Conservation (phyloP, 1,140 invertebrate genomes). For the Danaus melanippus region DNA sequence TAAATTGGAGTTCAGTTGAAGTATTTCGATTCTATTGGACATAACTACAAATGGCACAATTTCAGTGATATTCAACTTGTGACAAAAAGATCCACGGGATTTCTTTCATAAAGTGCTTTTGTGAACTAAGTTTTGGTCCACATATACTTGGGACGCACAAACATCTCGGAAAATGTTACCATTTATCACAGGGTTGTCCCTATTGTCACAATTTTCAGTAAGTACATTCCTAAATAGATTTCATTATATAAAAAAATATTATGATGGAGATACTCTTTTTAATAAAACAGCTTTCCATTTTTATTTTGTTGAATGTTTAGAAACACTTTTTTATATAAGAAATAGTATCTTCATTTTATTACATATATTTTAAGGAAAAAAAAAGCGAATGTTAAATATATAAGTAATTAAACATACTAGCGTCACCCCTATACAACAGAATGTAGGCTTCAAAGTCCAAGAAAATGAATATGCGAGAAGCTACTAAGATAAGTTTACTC, state of each 20-base stretch:
- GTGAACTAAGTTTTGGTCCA: constrained; percentile 36
- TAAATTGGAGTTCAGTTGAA: background rate
- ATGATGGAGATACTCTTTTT: too few species aligned
- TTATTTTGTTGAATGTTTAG: too few species aligned
- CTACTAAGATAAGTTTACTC: constrained; percentile 49
- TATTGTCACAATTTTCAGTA: background rate
- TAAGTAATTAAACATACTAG: constrained; percentile 6
- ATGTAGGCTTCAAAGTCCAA: constrained; percentile 29
- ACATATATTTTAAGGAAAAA: too few species aligned
- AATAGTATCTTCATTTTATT: too few species aligned
- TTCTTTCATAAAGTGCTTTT: constrained; percentile 39
- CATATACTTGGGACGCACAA: constrained; percentile 33
- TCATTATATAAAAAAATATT: too few species aligned
- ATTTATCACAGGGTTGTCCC: constrained; percentile 29
- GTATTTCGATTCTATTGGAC: constrained; percentile 3
- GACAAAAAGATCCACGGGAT: constrained; percentile 29
- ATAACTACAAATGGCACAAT: constrained; percentile 4
- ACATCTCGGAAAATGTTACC: constrained; percentile 39
- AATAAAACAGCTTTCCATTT: too few species aligned
- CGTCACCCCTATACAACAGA: constrained; percentile 16
- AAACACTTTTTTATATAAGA: too few species aligned
- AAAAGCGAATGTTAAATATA: too few species aligned
- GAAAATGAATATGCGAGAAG: constrained; percentile 49
- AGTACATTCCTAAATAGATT: too few species aligned
- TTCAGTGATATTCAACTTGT: constrained; percentile 14